Conservation (phyloP, 1,140 invertebrate genomes). For the Brachionus rubens region DNA sequence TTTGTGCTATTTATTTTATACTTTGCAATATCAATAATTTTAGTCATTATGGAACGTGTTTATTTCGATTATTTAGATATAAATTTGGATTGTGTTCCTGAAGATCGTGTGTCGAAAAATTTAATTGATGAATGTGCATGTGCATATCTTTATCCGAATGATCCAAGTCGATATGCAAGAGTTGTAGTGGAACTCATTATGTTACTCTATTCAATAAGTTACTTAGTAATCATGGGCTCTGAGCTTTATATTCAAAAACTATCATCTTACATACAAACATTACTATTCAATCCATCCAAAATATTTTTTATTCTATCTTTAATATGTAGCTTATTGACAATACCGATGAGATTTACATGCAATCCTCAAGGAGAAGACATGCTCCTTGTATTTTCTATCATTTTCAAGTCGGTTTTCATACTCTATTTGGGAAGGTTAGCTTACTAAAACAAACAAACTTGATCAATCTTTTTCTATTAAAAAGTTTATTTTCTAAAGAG, state of each 20-base stretch:
- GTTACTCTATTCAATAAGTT: slow-evolving; percentile 24
- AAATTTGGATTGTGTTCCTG: neutral
- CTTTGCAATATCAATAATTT: neutral
- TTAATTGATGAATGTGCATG: neutral
- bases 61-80: slow-evolving; percentile 17
- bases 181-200: slow-evolving; percentile 15
- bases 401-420: slow-evolving; percentile 57
- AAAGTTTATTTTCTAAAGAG: slow-evolving; percentile 65
- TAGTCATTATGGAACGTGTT: neutral
- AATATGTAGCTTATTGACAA: neutral
- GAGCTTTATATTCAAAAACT: slow-evolving; percentile 43
- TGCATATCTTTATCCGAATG: slow-evolving; percentile 32
- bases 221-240: slow-evolving; percentile 17
- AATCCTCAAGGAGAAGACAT: neutral
- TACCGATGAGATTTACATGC: slow-evolving; percentile 41
- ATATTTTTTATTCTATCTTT: slow-evolving; percentile 39
- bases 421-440: slow-evolving; percentile 90
- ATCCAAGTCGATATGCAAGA: neutral
- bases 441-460: neutral
- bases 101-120: neutral
- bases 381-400: neutral
- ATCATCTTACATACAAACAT: neutral
- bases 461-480: slow-evolving; percentile 52
- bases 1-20: neutral
- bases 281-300: slow-evolving; percentile 41